Evolutionary conservation across 2,113 vertebrate species (phyloP).

Genomic region (Amblyornis subalaris): DNA sequence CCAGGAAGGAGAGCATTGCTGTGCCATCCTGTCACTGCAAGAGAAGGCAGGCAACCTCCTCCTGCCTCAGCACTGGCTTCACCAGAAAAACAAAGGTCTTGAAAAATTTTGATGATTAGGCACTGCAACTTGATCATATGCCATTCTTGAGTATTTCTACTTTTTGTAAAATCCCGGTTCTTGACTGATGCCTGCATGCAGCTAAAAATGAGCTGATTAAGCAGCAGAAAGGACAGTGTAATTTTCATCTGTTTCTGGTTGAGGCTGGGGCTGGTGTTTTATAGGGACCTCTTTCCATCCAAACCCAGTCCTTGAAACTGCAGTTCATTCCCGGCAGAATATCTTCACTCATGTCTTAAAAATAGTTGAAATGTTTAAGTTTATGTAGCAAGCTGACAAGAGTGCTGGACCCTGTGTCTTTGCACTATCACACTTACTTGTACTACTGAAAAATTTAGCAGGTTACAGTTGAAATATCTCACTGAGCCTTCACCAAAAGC

Average conservation of each 20-base stretch:
- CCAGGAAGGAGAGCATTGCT: not conserved
- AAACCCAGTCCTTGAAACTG: not conserved
- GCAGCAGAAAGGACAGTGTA: not conserved
- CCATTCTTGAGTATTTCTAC: not conserved
- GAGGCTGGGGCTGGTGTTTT: not conserved
- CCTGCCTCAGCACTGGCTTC: not conserved
- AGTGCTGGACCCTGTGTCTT: rapidly evolving
- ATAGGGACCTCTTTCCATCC: not conserved
- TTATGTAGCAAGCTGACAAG: not conserved
- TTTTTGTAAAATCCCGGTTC: not conserved
- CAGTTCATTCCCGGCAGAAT: not conserved
- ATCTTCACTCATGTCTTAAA: not conserved
- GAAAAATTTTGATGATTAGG: not conserved
- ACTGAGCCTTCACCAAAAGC: not conserved
- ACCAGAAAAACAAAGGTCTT: not conserved
- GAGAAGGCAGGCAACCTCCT: not conserved
- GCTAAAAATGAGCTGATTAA: not conserved
- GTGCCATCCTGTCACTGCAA: not conserved
- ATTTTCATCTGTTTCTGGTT: not conserved
- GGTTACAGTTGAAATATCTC: not conserved
- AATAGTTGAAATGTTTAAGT: not conserved
- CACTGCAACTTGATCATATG: not conserved
- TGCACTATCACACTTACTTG: not conserved
- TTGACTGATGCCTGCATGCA: not conserved
- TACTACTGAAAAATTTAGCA: not conserved